A percentile compares a stretch with the other conserved stretches of the same genome.
Conservation (phyloP, 2,888 invertebrate species). For the Coremacera marginata region DNA sequence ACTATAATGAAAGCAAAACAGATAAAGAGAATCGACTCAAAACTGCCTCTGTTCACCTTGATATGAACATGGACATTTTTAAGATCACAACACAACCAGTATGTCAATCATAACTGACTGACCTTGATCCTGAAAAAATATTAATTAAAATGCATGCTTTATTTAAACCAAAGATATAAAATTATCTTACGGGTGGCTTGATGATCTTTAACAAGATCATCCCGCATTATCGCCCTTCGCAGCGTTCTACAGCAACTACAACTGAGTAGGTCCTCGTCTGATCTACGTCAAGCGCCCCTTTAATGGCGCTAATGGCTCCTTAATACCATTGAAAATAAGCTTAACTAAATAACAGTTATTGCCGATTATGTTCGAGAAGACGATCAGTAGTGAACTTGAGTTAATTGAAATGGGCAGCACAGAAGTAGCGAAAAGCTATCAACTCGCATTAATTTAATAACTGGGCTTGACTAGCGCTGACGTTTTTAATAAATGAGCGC, state of each 20-base stretch:
- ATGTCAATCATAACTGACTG: slow-evolving; percentile 32
- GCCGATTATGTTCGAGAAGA: not conserved
- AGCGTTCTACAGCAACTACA: not conserved
- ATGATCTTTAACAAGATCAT: slow-evolving; percentile 15
- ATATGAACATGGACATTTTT: not conserved
- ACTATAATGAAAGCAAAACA: not conserved
- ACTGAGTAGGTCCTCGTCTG: not conserved
- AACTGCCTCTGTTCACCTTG: not conserved
- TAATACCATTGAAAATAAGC: slow-evolving; percentile 10
- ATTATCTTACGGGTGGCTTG: slow-evolving; percentile 25
- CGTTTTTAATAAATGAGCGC: slow-evolving; percentile 3
- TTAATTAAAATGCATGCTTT: slow-evolving; percentile 48
- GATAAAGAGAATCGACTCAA: not conserved
- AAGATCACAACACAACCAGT: not conserved
- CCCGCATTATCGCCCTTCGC: slow-evolving; percentile 9
- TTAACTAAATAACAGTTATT: slow-evolving; percentile 25
- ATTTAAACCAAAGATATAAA: slow-evolving; percentile 27
- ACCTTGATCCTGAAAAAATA: slow-evolving; percentile 49
- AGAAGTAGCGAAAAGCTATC: slow-evolving; percentile 8
- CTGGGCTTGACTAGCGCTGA: not conserved
- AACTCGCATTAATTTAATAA: slow-evolving; percentile 15
- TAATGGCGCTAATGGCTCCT: slow-evolving; percentile 17
- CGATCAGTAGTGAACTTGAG: slow-evolving; percentile 6
- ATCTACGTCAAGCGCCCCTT: not conserved
- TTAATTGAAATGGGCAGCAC: slow-evolving; percentile 34